These are phyloP conservation scores for Dendroctonus valens DNA, from an alignment of 1,140 invertebrate species.

Conservation along the genomic window DNA sequence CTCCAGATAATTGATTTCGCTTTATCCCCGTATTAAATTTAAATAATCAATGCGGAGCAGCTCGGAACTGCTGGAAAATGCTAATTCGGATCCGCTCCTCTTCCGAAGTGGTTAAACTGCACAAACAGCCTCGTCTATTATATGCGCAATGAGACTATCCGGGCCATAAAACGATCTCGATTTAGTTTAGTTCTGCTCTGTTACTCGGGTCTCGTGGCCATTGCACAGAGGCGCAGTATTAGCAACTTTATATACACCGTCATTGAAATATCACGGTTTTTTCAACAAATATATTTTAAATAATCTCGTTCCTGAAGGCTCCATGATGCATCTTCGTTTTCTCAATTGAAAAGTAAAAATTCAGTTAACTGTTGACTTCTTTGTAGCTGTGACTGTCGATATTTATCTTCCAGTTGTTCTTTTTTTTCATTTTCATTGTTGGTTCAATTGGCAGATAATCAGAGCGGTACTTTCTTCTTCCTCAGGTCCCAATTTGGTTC, in stretches of 20 bases:
- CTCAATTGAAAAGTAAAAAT: too few species aligned
- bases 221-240: constrained; percentile 2
- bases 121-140: constrained; percentile 52
- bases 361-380: too few species aligned
- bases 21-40: constrained; percentile 30
- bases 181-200: constrained; percentile 54
- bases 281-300: too few species aligned
- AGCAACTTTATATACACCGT: not conserved
- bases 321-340: too few species aligned
- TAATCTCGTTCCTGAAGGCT: too few species aligned
- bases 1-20: constrained; percentile 26
- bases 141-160: constrained; percentile 53
- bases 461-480: too few species aligned
- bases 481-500: too few species aligned
- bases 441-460: too few species aligned
- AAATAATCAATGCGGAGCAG: constrained; percentile 38
- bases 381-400: too few species aligned
- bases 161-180: constrained; percentile 52
- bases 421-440: too few species aligned
- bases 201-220: constrained; percentile 51
- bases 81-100: constrained; percentile 50
- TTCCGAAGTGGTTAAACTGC: constrained; percentile 52
- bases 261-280: too few species aligned
- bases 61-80: constrained; percentile 49
- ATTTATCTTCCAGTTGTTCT: too few species aligned